phyloP scores from a whole-genome alignment of 2,797 vertebrate genomes.

The Lagodon rhomboides region DNA sequence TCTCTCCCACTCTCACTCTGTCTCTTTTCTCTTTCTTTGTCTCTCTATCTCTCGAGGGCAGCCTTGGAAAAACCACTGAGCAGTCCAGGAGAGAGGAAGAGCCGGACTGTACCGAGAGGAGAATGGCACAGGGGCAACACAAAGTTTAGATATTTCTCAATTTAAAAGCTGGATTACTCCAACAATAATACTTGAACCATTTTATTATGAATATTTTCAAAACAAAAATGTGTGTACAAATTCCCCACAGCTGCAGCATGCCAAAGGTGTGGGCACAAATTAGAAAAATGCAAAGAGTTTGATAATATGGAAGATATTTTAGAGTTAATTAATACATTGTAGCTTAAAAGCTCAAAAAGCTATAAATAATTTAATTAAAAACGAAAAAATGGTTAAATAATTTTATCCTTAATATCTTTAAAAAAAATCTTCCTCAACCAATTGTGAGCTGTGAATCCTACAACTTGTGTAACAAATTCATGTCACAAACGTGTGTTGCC shows the following conservation, averaged over 20 bases:
- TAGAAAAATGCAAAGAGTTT: background rate
- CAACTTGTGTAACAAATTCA: background rate
- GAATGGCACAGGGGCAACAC: background rate
- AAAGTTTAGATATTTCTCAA: background rate
- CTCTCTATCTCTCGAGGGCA: conserved; percentile 28
- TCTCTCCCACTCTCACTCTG: conserved; percentile 16
- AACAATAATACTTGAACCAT: background rate
- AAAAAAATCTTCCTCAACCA: background rate
- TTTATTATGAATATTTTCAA: too few relatives aligned
- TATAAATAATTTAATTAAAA: background rate
- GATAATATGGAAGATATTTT: background rate
- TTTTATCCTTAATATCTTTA: background rate
- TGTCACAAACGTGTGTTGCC: too few relatives aligned
- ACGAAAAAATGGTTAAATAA: background rate
- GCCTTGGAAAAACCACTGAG: conserved; percentile 10
- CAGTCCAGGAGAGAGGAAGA: conserved; percentile 1
- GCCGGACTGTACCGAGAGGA: background rate
- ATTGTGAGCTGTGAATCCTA: background rate
- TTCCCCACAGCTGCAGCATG: background rate
- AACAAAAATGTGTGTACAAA: background rate
- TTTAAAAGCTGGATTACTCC: background rate
- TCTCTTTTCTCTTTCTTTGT: conserved; percentile 29
- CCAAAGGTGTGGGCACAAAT: background rate
- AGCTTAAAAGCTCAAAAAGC: background rate
- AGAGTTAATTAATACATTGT: background rate